Evolutionary conservation across 2,797 vertebrate genomes (phyloP).

Genomic region (Pantherophis vulpinus): DNA sequence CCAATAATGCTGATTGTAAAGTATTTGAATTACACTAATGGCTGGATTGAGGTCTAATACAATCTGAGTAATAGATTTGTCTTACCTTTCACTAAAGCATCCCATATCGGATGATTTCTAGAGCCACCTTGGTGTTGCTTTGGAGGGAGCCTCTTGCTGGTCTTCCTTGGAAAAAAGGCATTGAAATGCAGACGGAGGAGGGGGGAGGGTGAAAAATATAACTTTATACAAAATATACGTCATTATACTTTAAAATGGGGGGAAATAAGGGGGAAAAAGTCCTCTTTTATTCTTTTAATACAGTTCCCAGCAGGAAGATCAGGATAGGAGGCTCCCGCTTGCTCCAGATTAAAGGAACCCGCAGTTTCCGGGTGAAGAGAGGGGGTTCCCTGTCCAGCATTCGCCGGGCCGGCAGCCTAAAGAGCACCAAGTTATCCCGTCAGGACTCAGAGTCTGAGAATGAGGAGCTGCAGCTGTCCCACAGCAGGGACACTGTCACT

Average conservation of each 20-base stretch:
- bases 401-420: conserved; percentile 94
- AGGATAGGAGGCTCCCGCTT: conserved; percentile 95
- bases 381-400: conserved; percentile 97
- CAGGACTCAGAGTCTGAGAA: conserved; percentile 99
- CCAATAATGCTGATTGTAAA: conserved; percentile 33
- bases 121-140: conserved; percentile 57
- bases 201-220: conserved; percentile 58
- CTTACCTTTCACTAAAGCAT: conserved; percentile 36
- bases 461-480: conserved; percentile 93
- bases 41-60: conserved; percentile 36
- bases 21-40: conserved; percentile 40
- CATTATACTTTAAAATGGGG: conserved; percentile 54
- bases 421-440: conserved; percentile 97
- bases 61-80: conserved; percentile 39
- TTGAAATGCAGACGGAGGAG: conserved; percentile 45
- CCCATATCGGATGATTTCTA: conserved; percentile 45
- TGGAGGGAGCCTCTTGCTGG: conserved; percentile 53
- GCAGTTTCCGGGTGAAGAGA: conserved; percentile 97
- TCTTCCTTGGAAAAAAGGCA: conserved; percentile 41
- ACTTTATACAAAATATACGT: conserved; percentile 24
- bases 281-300: conserved; percentile 84
- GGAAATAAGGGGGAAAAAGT: conserved; percentile 75
- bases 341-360: conserved; percentile 98
- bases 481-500: conserved; percentile 97
- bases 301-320: conserved; percentile 90